A percentile compares a stretch with the other conserved stretches of the same genome.
These are phyloP conservation scores for Nipponacmea schrenckii DNA, from an alignment of 2,888 invertebrate species.

Conservation along the genomic window DNA sequence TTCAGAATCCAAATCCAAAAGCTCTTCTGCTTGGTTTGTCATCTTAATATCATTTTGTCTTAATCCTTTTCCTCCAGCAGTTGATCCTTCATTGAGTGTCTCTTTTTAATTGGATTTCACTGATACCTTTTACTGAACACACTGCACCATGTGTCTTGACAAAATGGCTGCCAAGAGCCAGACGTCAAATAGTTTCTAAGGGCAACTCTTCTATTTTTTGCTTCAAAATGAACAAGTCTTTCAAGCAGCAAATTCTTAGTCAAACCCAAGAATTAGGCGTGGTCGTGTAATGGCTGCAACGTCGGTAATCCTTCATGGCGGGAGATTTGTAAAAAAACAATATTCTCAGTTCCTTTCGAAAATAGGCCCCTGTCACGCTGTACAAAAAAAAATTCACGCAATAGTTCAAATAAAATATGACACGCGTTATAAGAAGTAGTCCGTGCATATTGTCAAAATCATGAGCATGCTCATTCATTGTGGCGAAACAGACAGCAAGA, in stretches of 20 bases:
- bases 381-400: conserved; percentile 62
- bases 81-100: too few relatives aligned
- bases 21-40: too few relatives aligned
- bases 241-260: conserved; percentile 4
- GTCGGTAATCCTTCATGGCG: not conserved
- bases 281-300: conserved; percentile 26
- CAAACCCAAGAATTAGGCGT: conserved; percentile 50
- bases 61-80: too few relatives aligned
- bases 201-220: not conserved
- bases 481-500: conserved; percentile 30
- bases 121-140: too few relatives aligned
- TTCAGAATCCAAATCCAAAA: too few relatives aligned
- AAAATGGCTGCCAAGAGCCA: too few relatives aligned
- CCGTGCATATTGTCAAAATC: conserved; percentile 37
- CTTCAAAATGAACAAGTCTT: not conserved
- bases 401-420: conserved; percentile 61
- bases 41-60: too few relatives aligned
- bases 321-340: conserved; percentile 44
- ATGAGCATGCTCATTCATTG: conserved; percentile 24
- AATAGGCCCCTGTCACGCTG: conserved; percentile 59
- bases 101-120: too few relatives aligned
- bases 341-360: conserved; percentile 53
- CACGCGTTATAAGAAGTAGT: conserved; percentile 46
- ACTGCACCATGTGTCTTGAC: too few relatives aligned
- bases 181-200: too few relatives aligned